Conservation (phyloP, 92 coral and sea anemone species). For the Meandrina meandrites region DNA sequence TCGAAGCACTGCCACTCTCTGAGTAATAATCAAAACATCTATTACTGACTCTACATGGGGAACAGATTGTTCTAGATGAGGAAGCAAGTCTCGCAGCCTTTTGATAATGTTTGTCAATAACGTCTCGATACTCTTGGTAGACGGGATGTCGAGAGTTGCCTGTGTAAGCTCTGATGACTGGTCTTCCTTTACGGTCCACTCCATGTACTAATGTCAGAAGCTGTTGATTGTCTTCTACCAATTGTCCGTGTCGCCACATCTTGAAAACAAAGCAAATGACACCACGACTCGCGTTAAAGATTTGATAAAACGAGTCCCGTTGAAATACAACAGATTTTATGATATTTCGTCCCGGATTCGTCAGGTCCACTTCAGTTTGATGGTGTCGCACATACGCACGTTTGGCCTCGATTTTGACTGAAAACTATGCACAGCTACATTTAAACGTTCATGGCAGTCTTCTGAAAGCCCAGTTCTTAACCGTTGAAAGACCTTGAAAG, state of each 20-base stretch:
- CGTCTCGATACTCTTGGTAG: slow-evolving; percentile 11
- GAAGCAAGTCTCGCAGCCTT: slow-evolving; percentile 15
- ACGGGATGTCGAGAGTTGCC: slow-evolving; percentile 21
- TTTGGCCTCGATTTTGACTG: neutral
- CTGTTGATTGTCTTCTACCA: slow-evolving; percentile 2
- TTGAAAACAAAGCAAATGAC: neutral
- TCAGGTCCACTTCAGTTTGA: neutral
- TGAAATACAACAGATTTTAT: neutral
- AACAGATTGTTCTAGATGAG: neutral
- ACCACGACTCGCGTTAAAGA: neutral
- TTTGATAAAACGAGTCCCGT: neutral
- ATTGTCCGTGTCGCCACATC: slow-evolving; percentile 15
- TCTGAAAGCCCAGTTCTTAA: neutral
- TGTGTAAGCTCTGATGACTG: slow-evolving; percentile 17
- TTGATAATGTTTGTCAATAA: slow-evolving; percentile 9
- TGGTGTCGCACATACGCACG: neutral
- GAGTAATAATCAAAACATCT: slow-evolving; percentile 1
- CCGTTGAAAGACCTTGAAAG: neutral
- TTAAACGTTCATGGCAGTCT: neutral
- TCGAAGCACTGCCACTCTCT: neutral
- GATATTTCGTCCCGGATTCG: neutral
- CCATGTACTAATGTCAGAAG: slow-evolving; percentile 37
- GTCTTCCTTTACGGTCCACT: slow-evolving; percentile 31
- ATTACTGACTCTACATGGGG: neutral
- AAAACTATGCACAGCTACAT: neutral